Percentiles rank a stretch among this genome's conserved stretches.
Conservation (phyloP, 2,797 vertebrate species). For the Chelon labrosus region DNA sequence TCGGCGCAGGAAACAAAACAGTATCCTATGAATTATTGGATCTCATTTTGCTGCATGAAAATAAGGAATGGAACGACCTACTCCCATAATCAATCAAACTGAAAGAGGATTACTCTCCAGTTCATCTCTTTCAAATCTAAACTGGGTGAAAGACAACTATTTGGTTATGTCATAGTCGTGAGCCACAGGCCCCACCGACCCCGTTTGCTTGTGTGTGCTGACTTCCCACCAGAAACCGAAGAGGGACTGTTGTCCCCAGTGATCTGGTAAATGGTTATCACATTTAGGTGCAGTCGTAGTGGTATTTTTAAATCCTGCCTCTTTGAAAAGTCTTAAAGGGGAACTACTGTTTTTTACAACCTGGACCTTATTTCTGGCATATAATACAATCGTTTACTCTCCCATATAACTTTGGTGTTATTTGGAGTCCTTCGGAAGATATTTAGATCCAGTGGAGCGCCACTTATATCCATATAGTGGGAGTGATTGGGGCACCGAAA, state of each 20-base stretch:
- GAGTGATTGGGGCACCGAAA: no score
- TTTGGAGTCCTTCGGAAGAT: no score
- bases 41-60: constrained; percentile 43
- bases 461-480: no score
- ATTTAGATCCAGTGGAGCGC: no score
- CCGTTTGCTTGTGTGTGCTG: not conserved
- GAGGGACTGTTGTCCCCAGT: not conserved
- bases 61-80: constrained; percentile 26
- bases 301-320: not conserved
- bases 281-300: not conserved
- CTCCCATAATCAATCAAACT: constrained; percentile 53
- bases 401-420: no score
- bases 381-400: no score
- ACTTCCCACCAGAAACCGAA: not conserved
- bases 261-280: not conserved
- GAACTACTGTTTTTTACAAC: no score
- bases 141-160: constrained; percentile 8
- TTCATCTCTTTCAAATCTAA: constrained; percentile 2
- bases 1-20: constrained; percentile 38
- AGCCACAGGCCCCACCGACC: constrained; percentile 6
- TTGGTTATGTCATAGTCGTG: not conserved
- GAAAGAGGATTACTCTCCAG: constrained; percentile 21
- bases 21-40: constrained; percentile 44
- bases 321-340: not conserved
- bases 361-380: no score